These are phyloP conservation scores for Zaprionus inermis DNA, from an alignment of 1,140 invertebrate species.

Conservation along the genomic window DNA sequence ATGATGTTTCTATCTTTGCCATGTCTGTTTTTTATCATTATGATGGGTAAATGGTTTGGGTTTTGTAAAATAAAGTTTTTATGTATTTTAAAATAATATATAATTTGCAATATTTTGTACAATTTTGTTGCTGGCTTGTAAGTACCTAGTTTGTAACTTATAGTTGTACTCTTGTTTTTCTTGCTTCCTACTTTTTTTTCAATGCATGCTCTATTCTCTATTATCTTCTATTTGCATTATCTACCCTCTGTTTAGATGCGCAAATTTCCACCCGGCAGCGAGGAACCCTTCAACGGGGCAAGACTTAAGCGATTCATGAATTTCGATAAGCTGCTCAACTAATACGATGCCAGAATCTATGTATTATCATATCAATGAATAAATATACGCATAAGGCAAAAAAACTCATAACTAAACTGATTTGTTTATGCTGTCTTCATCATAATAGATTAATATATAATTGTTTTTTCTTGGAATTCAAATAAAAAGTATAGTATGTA, in stretches of 20 bases:
- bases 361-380: conserved; percentile 1
- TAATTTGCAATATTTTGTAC: background rate
- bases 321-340: conserved; percentile 67
- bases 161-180: background rate
- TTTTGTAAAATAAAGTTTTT: background rate
- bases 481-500: conserved; percentile 5
- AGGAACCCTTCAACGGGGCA: conserved; percentile 85
- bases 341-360: conserved; percentile 7
- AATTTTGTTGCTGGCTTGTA: conserved; percentile 10
- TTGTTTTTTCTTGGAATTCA: conserved; percentile 22
- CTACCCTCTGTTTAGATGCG: conserved; percentile 85
- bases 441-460: conserved; percentile 5
- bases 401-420: too few species aligned
- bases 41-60: conserved; percentile 29
- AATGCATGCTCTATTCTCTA: conserved; percentile 9
- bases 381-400: background rate
- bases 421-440: background rate
- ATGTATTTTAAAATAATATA: background rate
- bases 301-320: conserved; percentile 85
- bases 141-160: conserved; percentile 15
- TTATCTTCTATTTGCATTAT: conserved; percentile 21
- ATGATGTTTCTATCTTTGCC: background rate
- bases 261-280: conserved; percentile 87
- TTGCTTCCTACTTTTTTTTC: background rate
- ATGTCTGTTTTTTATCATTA: conserved; percentile 12